Conservation (phyloP, 2,888 invertebrate genomes). For the Chymomyza fuscimana region DNA sequence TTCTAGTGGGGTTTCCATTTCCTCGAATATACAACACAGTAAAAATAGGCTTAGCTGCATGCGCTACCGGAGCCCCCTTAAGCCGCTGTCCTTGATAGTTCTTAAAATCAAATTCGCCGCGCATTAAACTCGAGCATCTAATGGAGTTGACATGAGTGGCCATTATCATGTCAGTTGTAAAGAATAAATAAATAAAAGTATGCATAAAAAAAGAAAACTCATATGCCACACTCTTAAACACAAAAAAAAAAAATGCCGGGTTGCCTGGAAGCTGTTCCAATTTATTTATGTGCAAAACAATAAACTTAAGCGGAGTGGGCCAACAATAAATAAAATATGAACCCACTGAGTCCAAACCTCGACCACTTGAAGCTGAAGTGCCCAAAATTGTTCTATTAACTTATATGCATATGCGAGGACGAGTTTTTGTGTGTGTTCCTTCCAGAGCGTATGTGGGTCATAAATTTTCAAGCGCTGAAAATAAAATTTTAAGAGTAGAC, state of each 20-base stretch:
- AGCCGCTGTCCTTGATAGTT: too few species aligned
- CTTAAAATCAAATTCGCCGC: conserved; percentile 26
- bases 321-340: background rate
- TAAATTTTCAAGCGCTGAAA: conserved; percentile 70
- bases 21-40: too few species aligned
- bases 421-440: background rate
- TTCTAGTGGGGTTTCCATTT: too few species aligned
- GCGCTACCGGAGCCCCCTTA: background rate
- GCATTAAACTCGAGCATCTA: conserved; percentile 4
- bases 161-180: background rate
- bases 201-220: background rate
- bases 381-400: background rate
- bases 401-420: conserved; percentile 2
- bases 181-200: background rate
- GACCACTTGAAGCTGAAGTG: background rate
- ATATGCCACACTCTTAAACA: background rate
- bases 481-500: conserved; percentile 49
- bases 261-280: conserved; percentile 1
- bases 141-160: conserved; percentile 9
- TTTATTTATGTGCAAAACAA: conserved; percentile 32
- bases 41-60: background rate
- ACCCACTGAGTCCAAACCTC: background rate
- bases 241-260: background rate
- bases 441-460: conserved; percentile 54
- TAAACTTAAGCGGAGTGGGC: conserved; percentile 50